Base-by-base conservation (phyloP, 2,113 vertebrate genomes). In the Anolis carolinensis region DNA sequence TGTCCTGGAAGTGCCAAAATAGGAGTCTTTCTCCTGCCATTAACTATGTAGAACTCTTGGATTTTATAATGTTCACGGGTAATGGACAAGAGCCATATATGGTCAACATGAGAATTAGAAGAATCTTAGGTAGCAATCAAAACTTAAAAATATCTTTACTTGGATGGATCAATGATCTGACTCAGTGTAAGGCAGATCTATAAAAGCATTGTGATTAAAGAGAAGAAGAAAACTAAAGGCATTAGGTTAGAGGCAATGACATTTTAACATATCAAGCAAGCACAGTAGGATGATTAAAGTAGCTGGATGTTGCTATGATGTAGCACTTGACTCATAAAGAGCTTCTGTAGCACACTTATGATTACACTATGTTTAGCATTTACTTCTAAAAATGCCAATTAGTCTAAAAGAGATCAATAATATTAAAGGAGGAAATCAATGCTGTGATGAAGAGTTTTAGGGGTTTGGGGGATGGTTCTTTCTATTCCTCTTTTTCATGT, bases 331-430 rank as follows among this genome's bases (percentile, higher is more conserved):
- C 90, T 59, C 85, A 86, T 32, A 87, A 95, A 91, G 86, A 92
- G 63, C 48, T 82, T 81, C 18, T n/a, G 76, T 7, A 78, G 32
- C 59, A 83, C 76, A 83, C 76, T 89, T 77, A 65, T 39, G 11
- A 23, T 27, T 84, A 70, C 80, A 84, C 83, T 85, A 63, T 0
- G 74, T 94, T 85, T 88, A 86, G 91, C 88, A 92, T 80, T 89
- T 92, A 89, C 85, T 90, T 93, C 90, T 89, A 82, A 73, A 93
- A 95, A 93, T 93, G 74, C 93, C 94, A 95, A 93, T 96, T 95
- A 94, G 89, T 68, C 87, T 92, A 88, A 95, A 95, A 63, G 88
- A 92, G 79, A 94, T 93, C 90, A 72, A 86, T 91, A 90, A 79
- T 84, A 90, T 89, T 83, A 88, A 90, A 85, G 63, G 7, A 87